These are phyloP conservation scores for Drosophila sproati DNA, from an alignment of 1,140 invertebrate species.

Conservation along the genomic window DNA sequence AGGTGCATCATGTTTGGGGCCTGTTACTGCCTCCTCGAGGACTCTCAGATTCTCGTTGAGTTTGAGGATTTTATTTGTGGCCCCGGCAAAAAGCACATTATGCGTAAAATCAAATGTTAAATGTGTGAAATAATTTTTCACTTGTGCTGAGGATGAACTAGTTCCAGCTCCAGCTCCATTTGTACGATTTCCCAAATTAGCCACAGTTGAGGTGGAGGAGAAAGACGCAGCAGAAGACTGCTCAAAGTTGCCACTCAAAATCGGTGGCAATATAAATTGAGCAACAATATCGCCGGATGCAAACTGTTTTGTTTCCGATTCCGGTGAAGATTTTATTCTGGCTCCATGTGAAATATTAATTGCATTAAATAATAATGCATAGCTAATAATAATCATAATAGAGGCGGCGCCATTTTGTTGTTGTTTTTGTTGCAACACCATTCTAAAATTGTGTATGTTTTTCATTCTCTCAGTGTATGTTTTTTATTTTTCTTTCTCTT, in stretches of 20 bases:
- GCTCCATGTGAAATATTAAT: neutral
- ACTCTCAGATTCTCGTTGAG: conserved; percentile 90
- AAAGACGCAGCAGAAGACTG: neutral
- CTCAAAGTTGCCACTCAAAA: conserved; percentile 2
- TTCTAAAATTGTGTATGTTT: conserved; percentile 1
- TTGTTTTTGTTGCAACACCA: conserved; percentile 12
- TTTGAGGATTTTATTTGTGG: conserved; percentile 93
- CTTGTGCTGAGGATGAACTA: neutral
- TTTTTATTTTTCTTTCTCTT: neutral
- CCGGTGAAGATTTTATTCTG: neutral
- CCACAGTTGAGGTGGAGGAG: conserved; percentile 29
- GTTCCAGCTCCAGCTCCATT: neutral
- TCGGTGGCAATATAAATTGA: conserved; percentile 64
- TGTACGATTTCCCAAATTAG: conserved; percentile 46
- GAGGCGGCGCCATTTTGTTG: neutral
- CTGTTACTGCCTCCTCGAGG: conserved; percentile 89
- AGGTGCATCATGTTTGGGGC: conserved; percentile 93
- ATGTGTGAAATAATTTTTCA: conserved; percentile 85
- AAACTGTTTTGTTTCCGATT: conserved; percentile 17
- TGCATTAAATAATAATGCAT: conserved; percentile 3
- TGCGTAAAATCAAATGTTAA: conserved; percentile 85
- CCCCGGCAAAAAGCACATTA: conserved; percentile 91
- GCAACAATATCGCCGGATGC: conserved; percentile 73
- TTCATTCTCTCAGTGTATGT: neutral
- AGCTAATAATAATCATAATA: neutral